These are phyloP conservation scores for Drosophila subquinaria DNA, from an alignment of 2,888 invertebrate genomes.

Conservation along the genomic window DNA sequence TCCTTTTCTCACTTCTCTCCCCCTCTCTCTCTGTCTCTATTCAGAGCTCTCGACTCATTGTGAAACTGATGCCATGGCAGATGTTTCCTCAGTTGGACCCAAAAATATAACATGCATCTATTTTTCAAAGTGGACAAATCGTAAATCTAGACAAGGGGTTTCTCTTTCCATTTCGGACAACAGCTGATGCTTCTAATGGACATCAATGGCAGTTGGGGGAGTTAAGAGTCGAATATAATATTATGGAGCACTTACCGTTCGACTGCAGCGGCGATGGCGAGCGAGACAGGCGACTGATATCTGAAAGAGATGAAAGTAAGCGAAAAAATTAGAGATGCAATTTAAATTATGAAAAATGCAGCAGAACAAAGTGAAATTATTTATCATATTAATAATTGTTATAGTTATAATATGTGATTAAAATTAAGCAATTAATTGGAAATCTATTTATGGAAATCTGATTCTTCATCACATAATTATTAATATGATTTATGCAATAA, in stretches of 20 bases:
- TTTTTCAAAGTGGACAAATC: slow-evolving; percentile 78
- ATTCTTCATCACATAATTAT: no score
- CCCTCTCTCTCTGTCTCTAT: neutral
- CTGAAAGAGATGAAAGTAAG: slow-evolving; percentile 66
- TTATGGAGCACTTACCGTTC: slow-evolving; percentile 87
- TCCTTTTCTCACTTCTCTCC: slow-evolving; percentile 7
- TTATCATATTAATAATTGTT: no score
- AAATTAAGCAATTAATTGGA: no score
- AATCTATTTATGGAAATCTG: no score
- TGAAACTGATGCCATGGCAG: slow-evolving; percentile 82
- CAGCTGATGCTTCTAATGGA: slow-evolving; percentile 68
- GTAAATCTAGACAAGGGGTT: slow-evolving; percentile 72
- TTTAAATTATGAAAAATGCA: neutral
- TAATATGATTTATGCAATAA: no score
- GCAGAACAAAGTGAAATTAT: no score
- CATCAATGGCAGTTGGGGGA: neutral
- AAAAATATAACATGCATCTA: slow-evolving; percentile 22
- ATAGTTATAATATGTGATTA: no score
- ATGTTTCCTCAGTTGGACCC: slow-evolving; percentile 60
- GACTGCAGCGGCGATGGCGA: slow-evolving; percentile 92
- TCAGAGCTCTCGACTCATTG: slow-evolving; percentile 41
- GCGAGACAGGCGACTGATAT: slow-evolving; percentile 89
- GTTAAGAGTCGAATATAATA: slow-evolving; percentile 14
- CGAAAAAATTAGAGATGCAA: neutral
- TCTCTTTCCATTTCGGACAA: slow-evolving; percentile 55